Base-by-base conservation (phyloP, 1,140 invertebrate species). In the Oncopodura yosiiana region DNA sequence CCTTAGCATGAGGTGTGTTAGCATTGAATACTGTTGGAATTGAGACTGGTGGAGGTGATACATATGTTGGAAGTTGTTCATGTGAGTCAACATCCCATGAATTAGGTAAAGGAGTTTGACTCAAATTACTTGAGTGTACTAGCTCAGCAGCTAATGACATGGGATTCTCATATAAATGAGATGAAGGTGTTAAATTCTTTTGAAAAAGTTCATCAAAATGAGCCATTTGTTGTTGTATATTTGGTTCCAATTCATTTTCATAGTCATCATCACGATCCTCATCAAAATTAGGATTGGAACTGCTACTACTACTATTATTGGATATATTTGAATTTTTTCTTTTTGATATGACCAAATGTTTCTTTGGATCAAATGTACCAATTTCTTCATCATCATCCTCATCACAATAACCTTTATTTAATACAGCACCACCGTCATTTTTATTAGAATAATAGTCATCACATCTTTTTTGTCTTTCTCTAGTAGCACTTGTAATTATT, bases 361-460 rank as follows among this genome's bases (percentile, higher is more conserved):
- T 34, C 30, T 19, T 53, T 14, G 60, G 60, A 52, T 58, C 55
- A 49, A 58, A 57, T 32, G 60, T 61, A 43, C 60, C 60, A 54
- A 61, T 48, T 34, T 61, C 60, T 48, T 61, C 60, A 21, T 61
- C 60, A 34, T 56, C 49, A 38, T 61, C 52, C 23, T 42, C 39
- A 57, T 57, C 55, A 57, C 46, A 49, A 38, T 49, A 49, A 19
- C 55, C 46, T 44, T 45, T 51, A 39, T 41, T 23, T 4, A 27
- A 21, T 38, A 24, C 21, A 49, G 12, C 24, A 24, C 11, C 26
- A 48, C 30, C 36, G 11, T 48, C 23, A 14, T 16, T 3, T 36
- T 36, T 38, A 24, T 23, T 49, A n/a, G 3, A 11, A 30, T 16
- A 34, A 9, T 14, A 6, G 5, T 18, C 16, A 39, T 39, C 37